Evolutionary conservation across 2,113 vertebrate genomes (phyloP), one percentile per base, ranked within the genome.

Genomic region (Symphodus melops): DNA sequence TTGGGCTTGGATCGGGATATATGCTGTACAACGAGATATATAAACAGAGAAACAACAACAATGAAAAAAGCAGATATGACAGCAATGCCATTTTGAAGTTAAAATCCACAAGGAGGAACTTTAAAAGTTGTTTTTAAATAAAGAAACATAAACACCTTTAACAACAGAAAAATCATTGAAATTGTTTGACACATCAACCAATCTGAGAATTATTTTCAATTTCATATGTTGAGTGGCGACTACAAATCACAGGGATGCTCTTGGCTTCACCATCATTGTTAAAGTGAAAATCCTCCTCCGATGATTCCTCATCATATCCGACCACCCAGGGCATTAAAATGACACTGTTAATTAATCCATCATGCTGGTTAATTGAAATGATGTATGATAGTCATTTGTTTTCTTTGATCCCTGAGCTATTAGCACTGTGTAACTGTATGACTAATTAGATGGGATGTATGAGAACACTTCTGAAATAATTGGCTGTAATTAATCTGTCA

Each of bases 311-410:
- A 86, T 88, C 86, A 88, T 82, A 84, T 72, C 57, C 77, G 56
- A 79, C 65, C 79, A 82, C 86, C 74, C 79, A 58, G 66, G 78
- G 82, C 80, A 86, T 90, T 91, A 91, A 93, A 85, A 91, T 92
- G 86, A 89, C 72, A 85, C 83, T 78, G 83, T 78, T 92, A 92
- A 94, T 94, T 83, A 94, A 93, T 94, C 89, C 91, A 93, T 94
- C 91, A 86, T 61, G 81, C 81, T 76, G 66, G 72, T 92, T 94
- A 93, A 95, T 93, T 90, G 91, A 92, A 92, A 91, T 92, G 90
- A 93, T 93, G 84, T 92, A 94, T 93, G 92, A 91, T 88, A 85
- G 91, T 90, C 85, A 92, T 95, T 94, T 94, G 91, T 94, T 95
- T 86, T 91, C 76, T 90, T 87, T 90, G 85, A 92, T 92, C 89